Evolutionary conservation across 2,113 vertebrate species (phyloP).

Genomic region (Onychostoma macrolepis): DNA sequence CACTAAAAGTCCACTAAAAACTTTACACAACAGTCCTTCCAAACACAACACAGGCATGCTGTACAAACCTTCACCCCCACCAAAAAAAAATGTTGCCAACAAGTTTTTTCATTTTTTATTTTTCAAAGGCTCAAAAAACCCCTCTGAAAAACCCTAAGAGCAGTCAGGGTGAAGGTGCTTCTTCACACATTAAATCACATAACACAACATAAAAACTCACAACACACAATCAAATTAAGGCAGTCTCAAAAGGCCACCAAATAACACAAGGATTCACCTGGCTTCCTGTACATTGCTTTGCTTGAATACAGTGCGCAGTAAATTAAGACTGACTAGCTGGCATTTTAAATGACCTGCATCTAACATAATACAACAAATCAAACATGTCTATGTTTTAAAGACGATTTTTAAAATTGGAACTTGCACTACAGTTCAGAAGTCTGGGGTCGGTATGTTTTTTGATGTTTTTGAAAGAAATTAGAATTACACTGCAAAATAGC

Average conservation of each 20-base stretch:
- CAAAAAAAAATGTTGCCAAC: background rate
- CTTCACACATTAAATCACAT: conserved; percentile 20
- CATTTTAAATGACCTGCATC: background rate
- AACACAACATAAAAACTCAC: conserved; percentile 29
- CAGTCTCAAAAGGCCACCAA: conserved; percentile 57
- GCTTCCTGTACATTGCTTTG: background rate
- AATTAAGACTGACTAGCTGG: background rate
- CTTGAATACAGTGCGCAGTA: background rate
- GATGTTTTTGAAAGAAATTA: background rate
- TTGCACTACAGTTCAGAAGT: background rate
- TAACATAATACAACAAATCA: background rate
- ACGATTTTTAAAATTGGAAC: background rate
- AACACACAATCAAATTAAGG: conserved; percentile 28
- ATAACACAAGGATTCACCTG: conserved; percentile 9
- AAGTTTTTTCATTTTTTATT: background rate
- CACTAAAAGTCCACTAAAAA: background rate
- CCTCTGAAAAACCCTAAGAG: background rate
- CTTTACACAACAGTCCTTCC: background rate
- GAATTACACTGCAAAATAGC: background rate
- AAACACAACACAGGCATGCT: conserved; percentile 44
- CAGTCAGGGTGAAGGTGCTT: conserved; percentile 46
- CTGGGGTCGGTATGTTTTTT: background rate
- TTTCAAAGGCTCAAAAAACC: background rate
- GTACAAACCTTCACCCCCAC: conserved; percentile 46
- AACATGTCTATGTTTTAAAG: background rate